Evolutionary conservation across 2,888 invertebrate genomes (phyloP), one percentile per base, ranked within the genome.

Genomic region (Rhogogaster chlorosoma): DNA sequence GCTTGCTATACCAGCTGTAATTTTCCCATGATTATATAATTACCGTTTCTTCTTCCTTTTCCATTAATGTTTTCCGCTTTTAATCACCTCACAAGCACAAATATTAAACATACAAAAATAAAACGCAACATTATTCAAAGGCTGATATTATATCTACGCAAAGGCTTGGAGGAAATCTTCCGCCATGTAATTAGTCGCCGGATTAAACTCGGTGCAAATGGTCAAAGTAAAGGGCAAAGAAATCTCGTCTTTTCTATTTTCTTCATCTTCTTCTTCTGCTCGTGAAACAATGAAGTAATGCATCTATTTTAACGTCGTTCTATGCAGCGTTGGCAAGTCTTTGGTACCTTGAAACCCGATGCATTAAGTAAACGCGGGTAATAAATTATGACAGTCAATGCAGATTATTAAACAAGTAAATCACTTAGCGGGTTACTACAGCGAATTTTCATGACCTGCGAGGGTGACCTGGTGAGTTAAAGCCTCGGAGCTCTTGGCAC

Each of bases 401-500:
- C 87, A 88, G 88, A 89, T 90, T 90, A 89, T 90, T 89, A 91
- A 90, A 89, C 89, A 88, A 89, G 87, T 89, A 89, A 90, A 90
- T 89, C 88, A 88, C 88, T 89, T 86, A 88, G 87, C 80, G 85
- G 84, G 85, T 26, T 83, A 45, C 49, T 36, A 29, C n/a, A 61
- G 26, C 67, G 70, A 22, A 83, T 83, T 83, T 83, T 42, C 83
- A 70, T 80, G 61, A 86, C 86, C 88, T 86, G 85, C 75, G 84
- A 86, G 87, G 89, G 73, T 45, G 82, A 36, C 42, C 36, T 18
- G 32, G 57, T 82, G 67, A 67, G 67, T 82, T 61, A 67, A 38
- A 61, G 61, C 38, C 22, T 42, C 12, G 36, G n/a, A 36, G 82
- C 32, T 42, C 29, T 70, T 29, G 42, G 42, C 32, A 83, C 42